phyloP scores from a whole-genome alignment of 2,113 vertebrate genomes.

The Plecturocebus donacophilus region DNA sequence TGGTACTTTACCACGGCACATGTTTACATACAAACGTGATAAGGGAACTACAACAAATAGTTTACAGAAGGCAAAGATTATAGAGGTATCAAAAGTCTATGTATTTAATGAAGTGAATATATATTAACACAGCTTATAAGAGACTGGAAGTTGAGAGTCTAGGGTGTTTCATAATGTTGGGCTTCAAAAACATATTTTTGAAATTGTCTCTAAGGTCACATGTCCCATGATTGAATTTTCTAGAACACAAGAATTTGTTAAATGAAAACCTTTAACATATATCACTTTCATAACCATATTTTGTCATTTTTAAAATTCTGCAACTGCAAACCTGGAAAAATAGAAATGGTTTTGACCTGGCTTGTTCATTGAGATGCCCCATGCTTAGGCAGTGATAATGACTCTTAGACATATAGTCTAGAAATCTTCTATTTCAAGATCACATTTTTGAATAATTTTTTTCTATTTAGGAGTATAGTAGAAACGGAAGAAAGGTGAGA shows the following conservation, averaged over 20 bases:
- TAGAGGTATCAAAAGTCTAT: neutral
- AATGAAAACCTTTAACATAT: neutral
- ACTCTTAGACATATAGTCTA: neutral
- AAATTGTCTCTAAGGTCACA: neutral
- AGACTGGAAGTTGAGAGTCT: neutral
- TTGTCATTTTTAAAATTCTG: neutral
- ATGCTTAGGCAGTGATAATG: neutral
- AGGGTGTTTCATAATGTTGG: neutral
- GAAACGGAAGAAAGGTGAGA: neutral
- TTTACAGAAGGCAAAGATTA: neutral
- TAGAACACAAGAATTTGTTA: neutral
- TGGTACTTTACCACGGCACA: neutral
- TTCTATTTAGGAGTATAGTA: neutral
- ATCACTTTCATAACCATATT: neutral
- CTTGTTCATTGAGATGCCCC: neutral
- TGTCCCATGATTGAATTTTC: neutral
- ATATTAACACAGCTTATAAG: neutral
- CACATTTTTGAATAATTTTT: neutral
- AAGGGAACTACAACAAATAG: neutral
- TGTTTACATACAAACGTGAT: neutral
- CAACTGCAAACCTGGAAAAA: neutral
- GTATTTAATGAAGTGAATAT: neutral
- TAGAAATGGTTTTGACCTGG: neutral
- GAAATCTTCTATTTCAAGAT: neutral
- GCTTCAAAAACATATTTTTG: neutral